phyloP scores from a whole-genome alignment of 2,797 vertebrate genomes.

The Cebuella pygmaea region DNA sequence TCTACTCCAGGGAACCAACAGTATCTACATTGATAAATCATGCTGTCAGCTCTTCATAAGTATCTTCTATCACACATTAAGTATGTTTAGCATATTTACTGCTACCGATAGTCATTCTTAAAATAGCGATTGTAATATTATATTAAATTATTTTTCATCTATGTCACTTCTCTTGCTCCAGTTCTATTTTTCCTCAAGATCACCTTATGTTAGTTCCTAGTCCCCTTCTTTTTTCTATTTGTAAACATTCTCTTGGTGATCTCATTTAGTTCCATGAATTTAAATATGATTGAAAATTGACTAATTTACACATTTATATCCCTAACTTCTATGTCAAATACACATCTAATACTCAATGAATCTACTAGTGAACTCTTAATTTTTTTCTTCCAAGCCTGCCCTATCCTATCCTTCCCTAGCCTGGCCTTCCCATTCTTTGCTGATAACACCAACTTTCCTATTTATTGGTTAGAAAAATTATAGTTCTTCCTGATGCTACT shows the following conservation, averaged over 20 bases:
- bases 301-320: background rate
- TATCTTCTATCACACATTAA: background rate
- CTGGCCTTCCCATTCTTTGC: background rate
- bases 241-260: background rate
- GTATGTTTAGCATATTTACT: background rate
- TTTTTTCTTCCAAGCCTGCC: background rate
- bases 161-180: background rate
- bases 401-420: background rate
- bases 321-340: background rate
- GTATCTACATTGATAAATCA: background rate
- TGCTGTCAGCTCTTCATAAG: background rate
- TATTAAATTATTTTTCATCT: background rate
- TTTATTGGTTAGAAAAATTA: background rate
- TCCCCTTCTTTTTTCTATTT: background rate
- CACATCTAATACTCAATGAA: background rate
- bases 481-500: background rate
- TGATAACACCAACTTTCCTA: background rate
- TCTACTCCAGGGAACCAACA: background rate
- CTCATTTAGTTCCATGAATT: background rate
- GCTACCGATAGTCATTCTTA: background rate
- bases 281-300: background rate
- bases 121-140: too few relatives aligned
- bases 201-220: background rate
- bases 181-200: background rate
- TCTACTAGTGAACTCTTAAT: background rate